phyloP scores from a whole-genome alignment of 2,797 vertebrate species.

The Ctenosaura bakeri region DNA sequence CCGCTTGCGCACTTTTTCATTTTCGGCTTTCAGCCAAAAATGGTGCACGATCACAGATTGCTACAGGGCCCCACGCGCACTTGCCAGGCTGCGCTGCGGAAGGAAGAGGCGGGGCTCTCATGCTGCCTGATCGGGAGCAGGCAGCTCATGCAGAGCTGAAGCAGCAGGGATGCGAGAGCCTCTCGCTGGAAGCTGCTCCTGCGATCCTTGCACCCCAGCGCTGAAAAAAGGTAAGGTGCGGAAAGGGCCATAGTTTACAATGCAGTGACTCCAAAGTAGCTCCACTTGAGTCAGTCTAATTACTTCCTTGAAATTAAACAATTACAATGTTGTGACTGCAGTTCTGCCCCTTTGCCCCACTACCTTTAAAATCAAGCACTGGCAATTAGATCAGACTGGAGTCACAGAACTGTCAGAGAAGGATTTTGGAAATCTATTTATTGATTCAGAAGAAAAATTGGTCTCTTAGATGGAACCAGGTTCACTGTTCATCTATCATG shows the following conservation, averaged over 20 bases:
- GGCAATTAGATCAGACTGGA: constrained; percentile 39
- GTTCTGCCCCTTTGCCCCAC: rapidly evolving
- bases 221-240: too few relatives aligned
- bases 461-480: constrained; percentile 47
- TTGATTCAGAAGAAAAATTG: constrained; percentile 57
- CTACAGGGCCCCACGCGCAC: too few relatives aligned
- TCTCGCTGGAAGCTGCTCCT: too few relatives aligned
- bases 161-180: too few relatives aligned
- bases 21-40: too few relatives aligned
- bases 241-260: neutral
- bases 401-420: constrained; percentile 58
- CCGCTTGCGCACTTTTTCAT: too few relatives aligned
- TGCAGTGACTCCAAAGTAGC: constrained; percentile 12
- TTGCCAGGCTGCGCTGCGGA: too few relatives aligned
- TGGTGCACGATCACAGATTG: too few relatives aligned
- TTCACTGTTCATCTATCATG: constrained; percentile 51
- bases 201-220: too few relatives aligned
- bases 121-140: too few relatives aligned
- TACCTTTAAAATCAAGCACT: constrained; percentile 55
- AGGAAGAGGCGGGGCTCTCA: too few relatives aligned
- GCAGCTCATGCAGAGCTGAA: too few relatives aligned
- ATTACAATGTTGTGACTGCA: constrained; percentile 7
- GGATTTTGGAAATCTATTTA: constrained; percentile 61
- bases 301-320: constrained; percentile 58
- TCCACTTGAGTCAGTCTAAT: constrained; percentile 29